These are phyloP conservation scores for Oscheius onirici DNA, from an alignment of 2,888 invertebrate species.

Conservation along the genomic window DNA sequence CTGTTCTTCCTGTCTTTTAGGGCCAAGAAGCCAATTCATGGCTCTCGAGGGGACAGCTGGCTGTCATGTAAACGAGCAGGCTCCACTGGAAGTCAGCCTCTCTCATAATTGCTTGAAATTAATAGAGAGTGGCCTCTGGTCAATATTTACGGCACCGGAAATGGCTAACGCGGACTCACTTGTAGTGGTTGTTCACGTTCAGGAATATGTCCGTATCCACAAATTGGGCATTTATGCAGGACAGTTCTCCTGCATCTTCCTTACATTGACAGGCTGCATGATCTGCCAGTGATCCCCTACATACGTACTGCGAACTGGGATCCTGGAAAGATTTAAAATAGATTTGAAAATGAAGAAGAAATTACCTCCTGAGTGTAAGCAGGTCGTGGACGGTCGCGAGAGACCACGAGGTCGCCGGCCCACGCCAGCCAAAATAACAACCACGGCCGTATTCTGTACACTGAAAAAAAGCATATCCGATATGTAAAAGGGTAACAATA, in stretches of 20 bases:
- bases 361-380: constrained; percentile 30
- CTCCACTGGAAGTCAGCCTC: background rate
- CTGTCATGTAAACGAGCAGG: constrained; percentile 11
- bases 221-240: constrained; percentile 71
- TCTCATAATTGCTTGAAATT: constrained; percentile 8
- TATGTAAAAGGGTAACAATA: no score
- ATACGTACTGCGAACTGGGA: constrained; percentile 34
- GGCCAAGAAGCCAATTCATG: constrained; percentile 7
- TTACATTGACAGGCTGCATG: constrained; percentile 67
- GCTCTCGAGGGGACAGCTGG: constrained; percentile 17
- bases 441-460: constrained; percentile 21
- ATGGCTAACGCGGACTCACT: constrained; percentile 43
- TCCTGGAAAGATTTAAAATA: constrained; percentile 8
- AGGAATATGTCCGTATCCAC: constrained; percentile 69
- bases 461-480: background rate
- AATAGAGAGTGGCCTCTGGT: no score
- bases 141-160: no score
- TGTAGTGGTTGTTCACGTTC: constrained; percentile 63
- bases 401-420: constrained; percentile 7
- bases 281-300: constrained; percentile 60
- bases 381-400: constrained; percentile 27
- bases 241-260: constrained; percentile 49
- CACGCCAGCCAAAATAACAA: constrained; percentile 14
- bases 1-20: constrained; percentile 18
- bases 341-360: background rate